Percentiles rank a stretch among this genome's conserved stretches.
These are phyloP conservation scores for Acridotheres tristis DNA, from an alignment of 2,797 vertebrate genomes.

Conservation along the genomic window DNA sequence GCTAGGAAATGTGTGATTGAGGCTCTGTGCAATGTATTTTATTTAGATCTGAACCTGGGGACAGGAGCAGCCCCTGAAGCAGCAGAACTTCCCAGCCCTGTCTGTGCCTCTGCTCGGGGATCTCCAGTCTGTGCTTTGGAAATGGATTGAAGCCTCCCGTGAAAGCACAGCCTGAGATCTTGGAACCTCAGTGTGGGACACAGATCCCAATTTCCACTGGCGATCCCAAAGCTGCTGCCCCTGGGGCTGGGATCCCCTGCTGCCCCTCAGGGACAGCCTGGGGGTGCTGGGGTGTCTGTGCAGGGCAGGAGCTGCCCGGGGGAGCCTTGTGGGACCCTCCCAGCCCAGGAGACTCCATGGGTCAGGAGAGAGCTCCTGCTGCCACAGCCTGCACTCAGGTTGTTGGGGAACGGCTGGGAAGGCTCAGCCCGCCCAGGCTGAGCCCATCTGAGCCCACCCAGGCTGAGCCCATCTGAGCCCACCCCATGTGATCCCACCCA, in stretches of 20 bases:
- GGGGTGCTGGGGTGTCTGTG: neutral
- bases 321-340: neutral
- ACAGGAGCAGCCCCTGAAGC: neutral
- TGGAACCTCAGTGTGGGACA: neutral
- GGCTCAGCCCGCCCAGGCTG: neutral
- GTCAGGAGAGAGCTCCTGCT: neutral
- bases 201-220: neutral
- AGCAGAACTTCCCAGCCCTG: neutral
- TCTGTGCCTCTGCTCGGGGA: neutral
- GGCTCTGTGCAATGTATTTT: neutral
- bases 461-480: too few species aligned
- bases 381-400: accelerated
- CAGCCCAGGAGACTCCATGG: neutral
- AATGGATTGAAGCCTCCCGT: neutral
- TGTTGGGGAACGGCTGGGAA: neutral
- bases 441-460: too few species aligned
- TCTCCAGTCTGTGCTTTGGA: neutral
- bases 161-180: neutral
- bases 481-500: too few species aligned
- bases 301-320: neutral
- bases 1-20: constrained; percentile 45
- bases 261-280: neutral
- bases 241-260: neutral
- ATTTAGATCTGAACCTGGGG: neutral
- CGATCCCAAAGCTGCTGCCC: neutral